These are phyloP conservation scores for Hypothenemus hampei DNA, from an alignment of 1,140 invertebrate species.

Conservation along the genomic window DNA sequence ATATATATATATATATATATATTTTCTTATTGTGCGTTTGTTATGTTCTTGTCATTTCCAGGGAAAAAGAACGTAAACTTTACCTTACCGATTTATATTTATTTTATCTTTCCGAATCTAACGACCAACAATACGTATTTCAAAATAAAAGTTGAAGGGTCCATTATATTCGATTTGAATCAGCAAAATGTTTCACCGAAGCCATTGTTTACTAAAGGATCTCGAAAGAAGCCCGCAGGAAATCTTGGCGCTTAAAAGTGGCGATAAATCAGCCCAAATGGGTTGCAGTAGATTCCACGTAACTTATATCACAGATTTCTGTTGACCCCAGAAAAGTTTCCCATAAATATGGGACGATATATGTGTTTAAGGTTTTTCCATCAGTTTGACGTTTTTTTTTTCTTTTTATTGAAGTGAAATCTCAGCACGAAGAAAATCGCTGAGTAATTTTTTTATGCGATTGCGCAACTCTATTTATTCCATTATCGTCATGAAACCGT, in stretches of 20 bases:
- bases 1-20: too few species aligned
- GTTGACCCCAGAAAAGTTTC: not conserved
- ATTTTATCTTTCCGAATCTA: not conserved
- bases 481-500: slow-evolving; percentile 13
- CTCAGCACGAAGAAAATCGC: not conserved
- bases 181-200: slow-evolving; percentile 2
- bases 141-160: not conserved
- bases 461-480: slow-evolving; percentile 6
- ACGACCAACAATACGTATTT: not conserved
- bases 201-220: slow-evolving; percentile 5
- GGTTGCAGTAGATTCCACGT: slow-evolving; percentile 3
- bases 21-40: too few species aligned
- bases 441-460: slow-evolving; percentile 10
- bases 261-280: slow-evolving; percentile 1
- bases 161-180: slow-evolving; percentile 3
- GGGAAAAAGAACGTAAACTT: too few species aligned
- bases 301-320: not conserved
- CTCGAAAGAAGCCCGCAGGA: not conserved
- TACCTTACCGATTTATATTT: not conserved
- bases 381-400: not conserved
- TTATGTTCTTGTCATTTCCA: too few species aligned
- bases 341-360: not conserved
- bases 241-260: slow-evolving; percentile 4
- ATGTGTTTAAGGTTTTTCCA: not conserved
- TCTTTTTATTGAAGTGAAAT: not conserved